phyloP scores from a whole-genome alignment of 2,113 vertebrate genomes.

The Sphyrna mokarran region DNA sequence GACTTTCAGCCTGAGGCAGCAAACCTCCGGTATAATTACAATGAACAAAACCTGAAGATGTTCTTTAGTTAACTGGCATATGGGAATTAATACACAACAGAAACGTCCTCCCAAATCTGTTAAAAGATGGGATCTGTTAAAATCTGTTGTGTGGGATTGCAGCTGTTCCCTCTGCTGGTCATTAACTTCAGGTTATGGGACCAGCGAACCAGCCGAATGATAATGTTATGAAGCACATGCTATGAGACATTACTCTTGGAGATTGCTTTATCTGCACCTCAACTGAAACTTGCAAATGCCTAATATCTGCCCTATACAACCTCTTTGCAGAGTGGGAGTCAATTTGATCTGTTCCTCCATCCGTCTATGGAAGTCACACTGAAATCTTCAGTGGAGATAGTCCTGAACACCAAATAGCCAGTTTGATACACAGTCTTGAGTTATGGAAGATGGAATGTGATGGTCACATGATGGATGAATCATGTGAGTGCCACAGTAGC shows the following conservation, averaged over 20 bases:
- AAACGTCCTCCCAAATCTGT: too few species aligned
- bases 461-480: background rate
- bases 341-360: background rate
- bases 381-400: background rate
- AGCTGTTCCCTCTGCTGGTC: background rate
- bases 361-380: too few species aligned
- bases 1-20: too few species aligned
- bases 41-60: too few species aligned
- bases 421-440: background rate
- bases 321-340: background rate
- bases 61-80: too few species aligned
- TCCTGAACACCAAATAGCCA: background rate
- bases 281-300: background rate
- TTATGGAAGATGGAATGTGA: background rate
- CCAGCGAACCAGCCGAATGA: background rate
- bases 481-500: too few species aligned
- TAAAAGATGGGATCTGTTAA: too few species aligned
- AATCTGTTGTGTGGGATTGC: background rate
- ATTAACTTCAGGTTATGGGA: background rate
- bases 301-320: background rate
- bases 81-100: too few species aligned
- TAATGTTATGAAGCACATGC: conserved; percentile 34
- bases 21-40: too few species aligned
- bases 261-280: background rate
- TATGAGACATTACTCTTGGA: conserved; percentile 17